Percentiles rank a stretch among this genome's conserved stretches.
phyloP scores from a whole-genome alignment of 1,140 invertebrate genomes.

The Drosophila melanogaster region Release_6_plus_ISO1_MT NT_033779.5:8206001-8206500 shows the following conservation, averaged over 20 bases:
- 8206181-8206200: conserved; percentile 22
- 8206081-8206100: conserved; percentile 36
- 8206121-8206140: conserved; percentile 12
- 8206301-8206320: conserved; percentile 34
- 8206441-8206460: conserved; percentile 59
- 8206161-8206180: conserved; percentile 24
- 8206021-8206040: not conserved
- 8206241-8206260: not conserved
- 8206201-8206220: conserved; percentile 6
- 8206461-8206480: conserved; percentile 50
- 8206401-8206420: not conserved
- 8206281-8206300: conserved; percentile 24
- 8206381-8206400: not conserved
- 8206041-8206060: conserved; percentile 31
- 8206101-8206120: conserved; percentile 27
- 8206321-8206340: conserved; percentile 20
- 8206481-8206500: conserved; percentile 13
- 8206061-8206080: conserved; percentile 46
- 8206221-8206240: conserved; percentile 4
- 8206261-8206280: conserved; percentile 30
- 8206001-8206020: conserved; percentile 17
- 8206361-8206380: conserved; percentile 25
- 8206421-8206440: not conserved
- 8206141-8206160: conserved; percentile 48
- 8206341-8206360: conserved; percentile 25